Evolutionary conservation across 2,797 vertebrate genomes (phyloP).

Genomic region (Chelon labrosus): DNA sequence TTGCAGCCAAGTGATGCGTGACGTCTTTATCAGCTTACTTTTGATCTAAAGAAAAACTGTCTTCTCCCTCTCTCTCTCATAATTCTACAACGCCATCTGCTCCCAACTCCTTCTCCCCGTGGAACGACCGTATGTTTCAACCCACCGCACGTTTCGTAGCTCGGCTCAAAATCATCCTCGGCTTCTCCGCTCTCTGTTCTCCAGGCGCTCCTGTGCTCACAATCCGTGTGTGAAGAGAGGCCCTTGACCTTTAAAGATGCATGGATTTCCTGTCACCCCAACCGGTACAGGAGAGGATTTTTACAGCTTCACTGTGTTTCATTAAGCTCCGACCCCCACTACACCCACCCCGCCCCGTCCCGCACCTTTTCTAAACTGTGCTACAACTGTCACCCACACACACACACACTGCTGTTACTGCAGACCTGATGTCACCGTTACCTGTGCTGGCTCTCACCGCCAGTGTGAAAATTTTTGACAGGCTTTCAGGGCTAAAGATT

Average conservation of each 20-base stretch:
- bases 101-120: slow-evolving; percentile 32
- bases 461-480: slow-evolving; percentile 39
- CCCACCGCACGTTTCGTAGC: slow-evolving; percentile 30
- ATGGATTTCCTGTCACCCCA: slow-evolving; percentile 70
- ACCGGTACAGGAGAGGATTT: slow-evolving; percentile 40
- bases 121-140: slow-evolving; percentile 26
- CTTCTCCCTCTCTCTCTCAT: slow-evolving; percentile 31
- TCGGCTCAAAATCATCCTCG: slow-evolving; percentile 14
- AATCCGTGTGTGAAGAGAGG: slow-evolving; percentile 53
- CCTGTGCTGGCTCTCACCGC: slow-evolving; percentile 29
- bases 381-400: slow-evolving; percentile 29
- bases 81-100: slow-evolving; percentile 59
- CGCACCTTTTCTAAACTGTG: not conserved
- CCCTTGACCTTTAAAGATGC: slow-evolving; percentile 73
- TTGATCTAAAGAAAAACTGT: slow-evolving; percentile 47
- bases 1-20: slow-evolving; percentile 51
- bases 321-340: slow-evolving; percentile 54
- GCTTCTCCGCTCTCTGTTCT: slow-evolving; percentile 11
- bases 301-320: slow-evolving; percentile 56
- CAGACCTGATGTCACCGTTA: slow-evolving; percentile 55
- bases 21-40: slow-evolving; percentile 59
- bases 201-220: slow-evolving; percentile 21
- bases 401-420: slow-evolving; percentile 47
- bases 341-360: not conserved
- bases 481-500: slow-evolving; percentile 39